phyloP scores from a whole-genome alignment of 2,888 invertebrate species.

The Cephus rjabovi region DNA sequence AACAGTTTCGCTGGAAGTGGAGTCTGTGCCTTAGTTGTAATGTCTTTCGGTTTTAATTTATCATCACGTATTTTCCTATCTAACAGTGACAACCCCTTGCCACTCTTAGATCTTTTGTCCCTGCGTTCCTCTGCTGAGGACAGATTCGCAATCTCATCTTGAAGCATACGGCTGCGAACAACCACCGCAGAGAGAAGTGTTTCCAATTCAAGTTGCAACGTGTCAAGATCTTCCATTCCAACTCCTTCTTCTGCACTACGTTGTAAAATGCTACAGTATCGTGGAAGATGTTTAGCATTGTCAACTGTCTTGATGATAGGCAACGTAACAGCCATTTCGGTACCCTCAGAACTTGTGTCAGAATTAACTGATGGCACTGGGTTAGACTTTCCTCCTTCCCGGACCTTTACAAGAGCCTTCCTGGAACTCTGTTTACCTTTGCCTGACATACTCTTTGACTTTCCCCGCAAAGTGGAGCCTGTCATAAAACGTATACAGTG shows the following conservation, averaged over 20 bases:
- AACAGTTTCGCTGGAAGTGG: constrained; percentile 58
- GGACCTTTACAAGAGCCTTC: constrained; percentile 55
- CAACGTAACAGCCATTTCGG: constrained; percentile 60
- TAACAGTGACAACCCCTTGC: constrained; percentile 55
- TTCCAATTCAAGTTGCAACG: constrained; percentile 88
- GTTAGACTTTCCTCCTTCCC: constrained; percentile 53
- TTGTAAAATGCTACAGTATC: constrained; percentile 71
- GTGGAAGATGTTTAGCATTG: constrained; percentile 75
- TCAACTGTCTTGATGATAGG: constrained; percentile 80
- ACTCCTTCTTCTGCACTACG: constrained; percentile 81
- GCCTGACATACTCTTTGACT: constrained; percentile 51
- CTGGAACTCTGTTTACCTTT: constrained; percentile 63
- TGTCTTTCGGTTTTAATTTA: constrained; percentile 53
- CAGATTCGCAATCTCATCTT: constrained; percentile 78
- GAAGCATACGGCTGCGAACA: constrained; percentile 82
- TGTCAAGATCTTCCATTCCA: constrained; percentile 89
- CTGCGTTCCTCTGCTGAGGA: constrained; percentile 73
- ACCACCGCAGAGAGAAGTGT: constrained; percentile 86
- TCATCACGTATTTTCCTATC: constrained; percentile 60
- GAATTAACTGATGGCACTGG: constrained; percentile 42
- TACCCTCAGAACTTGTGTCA: constrained; percentile 54
- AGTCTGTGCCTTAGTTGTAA: constrained; percentile 56
- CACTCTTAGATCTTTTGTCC: constrained; percentile 67
- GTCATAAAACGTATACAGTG: not conserved
- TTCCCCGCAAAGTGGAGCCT: not conserved